Conservation (phyloP, 2,888 invertebrate species). For the Stomorhina lunata region DNA sequence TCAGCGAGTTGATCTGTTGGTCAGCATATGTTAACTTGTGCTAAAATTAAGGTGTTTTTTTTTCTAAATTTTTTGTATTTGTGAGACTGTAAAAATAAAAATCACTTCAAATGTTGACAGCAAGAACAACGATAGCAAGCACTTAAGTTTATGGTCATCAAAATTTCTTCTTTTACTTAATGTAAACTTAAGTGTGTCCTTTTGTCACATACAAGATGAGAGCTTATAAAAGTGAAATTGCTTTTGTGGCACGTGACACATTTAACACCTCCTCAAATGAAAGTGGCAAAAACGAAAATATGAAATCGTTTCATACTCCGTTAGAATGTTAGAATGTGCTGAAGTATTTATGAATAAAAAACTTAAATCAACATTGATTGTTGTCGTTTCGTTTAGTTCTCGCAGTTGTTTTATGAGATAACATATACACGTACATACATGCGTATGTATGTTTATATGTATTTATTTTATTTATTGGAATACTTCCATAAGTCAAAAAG, state of each 20-base stretch:
- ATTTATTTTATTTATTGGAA: too few relatives aligned
- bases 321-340: background rate
- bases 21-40: background rate
- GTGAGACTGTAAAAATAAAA: constrained; percentile 29
- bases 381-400: background rate
- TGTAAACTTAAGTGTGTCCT: constrained; percentile 63
- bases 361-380: constrained; percentile 58
- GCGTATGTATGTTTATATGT: background rate
- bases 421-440: background rate
- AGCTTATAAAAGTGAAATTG: constrained; percentile 71
- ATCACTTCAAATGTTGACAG: constrained; percentile 52
- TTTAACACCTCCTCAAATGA: constrained; percentile 69
- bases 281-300: constrained; percentile 52
- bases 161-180: constrained; percentile 41
- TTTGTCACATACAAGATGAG: constrained; percentile 61
- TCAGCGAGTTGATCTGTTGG: background rate
- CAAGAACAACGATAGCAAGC: constrained; percentile 36
- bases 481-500: too few relatives aligned
- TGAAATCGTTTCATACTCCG: constrained; percentile 12
- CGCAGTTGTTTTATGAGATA: background rate
- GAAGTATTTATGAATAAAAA: constrained; percentile 18
- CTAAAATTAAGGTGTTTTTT: background rate
- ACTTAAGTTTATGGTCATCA: constrained; percentile 60
- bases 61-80: too few relatives aligned
- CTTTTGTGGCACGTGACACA: constrained; percentile 76